Evolutionary conservation across 1,140 invertebrate genomes (phyloP).

Genomic region (Diuraphis noxia): DNA sequence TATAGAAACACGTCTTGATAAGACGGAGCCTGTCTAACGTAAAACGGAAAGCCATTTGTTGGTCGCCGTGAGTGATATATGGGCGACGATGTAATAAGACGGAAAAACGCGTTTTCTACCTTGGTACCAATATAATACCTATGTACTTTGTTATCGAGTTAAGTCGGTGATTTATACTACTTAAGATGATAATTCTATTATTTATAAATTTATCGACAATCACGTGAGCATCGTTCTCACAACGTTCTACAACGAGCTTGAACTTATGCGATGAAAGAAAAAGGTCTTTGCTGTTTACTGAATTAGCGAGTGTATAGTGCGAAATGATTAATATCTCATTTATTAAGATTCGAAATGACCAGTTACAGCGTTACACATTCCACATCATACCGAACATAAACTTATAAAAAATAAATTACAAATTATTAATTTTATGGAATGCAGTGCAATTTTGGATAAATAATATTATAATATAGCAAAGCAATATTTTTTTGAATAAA

Average conservation of each 20-base stretch:
- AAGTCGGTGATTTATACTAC: background rate
- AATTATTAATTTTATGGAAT: background rate
- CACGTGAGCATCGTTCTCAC: background rate
- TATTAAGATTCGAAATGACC: too few species aligned
- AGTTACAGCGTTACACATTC: background rate
- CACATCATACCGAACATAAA: background rate
- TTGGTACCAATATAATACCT: too few species aligned
- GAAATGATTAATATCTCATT: background rate
- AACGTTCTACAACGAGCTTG: background rate
- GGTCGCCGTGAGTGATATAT: background rate
- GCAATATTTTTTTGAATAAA: background rate
- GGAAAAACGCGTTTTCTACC: background rate
- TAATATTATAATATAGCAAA: background rate
- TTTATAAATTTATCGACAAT: background rate
- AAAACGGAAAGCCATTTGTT: background rate
- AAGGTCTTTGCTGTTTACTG: background rate
- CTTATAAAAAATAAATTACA: background rate
- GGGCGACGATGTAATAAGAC: background rate
- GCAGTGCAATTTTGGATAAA: background rate
- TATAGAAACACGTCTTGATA: background rate
- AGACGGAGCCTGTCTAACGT: background rate
- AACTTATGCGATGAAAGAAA: background rate
- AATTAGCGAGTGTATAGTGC: background rate
- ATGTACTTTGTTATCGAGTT: background rate
- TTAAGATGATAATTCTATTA: background rate